phyloP scores from a whole-genome alignment of 2,113 vertebrate species.

The Chroicocephalus ridibundus region DNA sequence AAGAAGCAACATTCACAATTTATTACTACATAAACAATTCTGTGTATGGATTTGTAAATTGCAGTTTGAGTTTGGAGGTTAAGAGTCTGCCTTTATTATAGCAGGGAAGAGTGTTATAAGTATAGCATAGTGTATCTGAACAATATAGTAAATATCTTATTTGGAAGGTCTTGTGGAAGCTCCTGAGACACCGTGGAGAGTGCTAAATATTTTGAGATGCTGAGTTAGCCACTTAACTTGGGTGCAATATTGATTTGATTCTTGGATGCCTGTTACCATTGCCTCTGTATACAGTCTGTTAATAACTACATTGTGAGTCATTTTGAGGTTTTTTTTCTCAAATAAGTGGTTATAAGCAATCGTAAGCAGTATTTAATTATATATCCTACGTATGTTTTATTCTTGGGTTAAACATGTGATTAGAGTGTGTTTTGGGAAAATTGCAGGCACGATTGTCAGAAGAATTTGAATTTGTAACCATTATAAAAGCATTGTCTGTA shows the following conservation, averaged over 20 bases:
- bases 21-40: not conserved
- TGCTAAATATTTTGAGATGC: not conserved
- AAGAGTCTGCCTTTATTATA: not conserved
- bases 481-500: not conserved
- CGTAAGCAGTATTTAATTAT: not conserved
- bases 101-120: not conserved
- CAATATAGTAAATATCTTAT: not conserved
- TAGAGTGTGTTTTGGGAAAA: not conserved
- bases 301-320: not conserved
- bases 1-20: not conserved
- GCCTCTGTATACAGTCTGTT: not conserved
- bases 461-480: not conserved
- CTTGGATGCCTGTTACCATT: not conserved
- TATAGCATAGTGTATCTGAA: not conserved
- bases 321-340: not conserved
- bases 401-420: not conserved
- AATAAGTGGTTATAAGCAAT: not conserved
- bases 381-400: not conserved
- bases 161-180: not conserved
- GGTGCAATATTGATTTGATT: not conserved
- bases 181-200: not conserved
- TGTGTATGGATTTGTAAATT: not conserved
- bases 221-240: not conserved
- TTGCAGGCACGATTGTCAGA: not conserved
- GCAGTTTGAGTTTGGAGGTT: not conserved